Evolutionary conservation across 2,797 vertebrate genomes (phyloP).

Genomic region (Cryptoblepharus egeriae): DNA sequence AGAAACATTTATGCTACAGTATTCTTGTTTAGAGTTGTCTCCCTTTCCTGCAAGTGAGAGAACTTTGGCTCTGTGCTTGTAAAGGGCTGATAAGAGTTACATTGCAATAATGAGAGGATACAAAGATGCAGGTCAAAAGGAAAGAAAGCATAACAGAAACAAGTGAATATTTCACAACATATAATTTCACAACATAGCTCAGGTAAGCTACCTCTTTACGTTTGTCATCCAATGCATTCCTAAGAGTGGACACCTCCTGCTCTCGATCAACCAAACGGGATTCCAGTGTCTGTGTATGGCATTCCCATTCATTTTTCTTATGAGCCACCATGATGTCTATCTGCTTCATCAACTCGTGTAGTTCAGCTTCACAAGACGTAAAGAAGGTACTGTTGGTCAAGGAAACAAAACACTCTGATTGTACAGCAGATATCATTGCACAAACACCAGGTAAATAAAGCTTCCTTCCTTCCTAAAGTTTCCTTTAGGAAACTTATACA

Average conservation of each 20-base stretch:
- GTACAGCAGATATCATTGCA: not conserved
- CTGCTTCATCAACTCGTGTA: slow-evolving; percentile 85
- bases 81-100: not conserved
- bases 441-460: not conserved
- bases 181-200: too few relatives aligned
- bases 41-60: too few relatives aligned
- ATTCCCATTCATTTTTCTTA: slow-evolving; percentile 82
- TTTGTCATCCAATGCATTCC: slow-evolving; percentile 72
- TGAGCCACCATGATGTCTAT: slow-evolving; percentile 85
- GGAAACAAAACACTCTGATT: slow-evolving; percentile 35
- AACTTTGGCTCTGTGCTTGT: not conserved
- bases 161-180: not conserved
- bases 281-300: slow-evolving; percentile 75
- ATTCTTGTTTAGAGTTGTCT: not conserved
- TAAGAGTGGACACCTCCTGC: slow-evolving; percentile 74
- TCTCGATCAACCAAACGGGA: slow-evolving; percentile 74
- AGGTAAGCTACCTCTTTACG: slow-evolving; percentile 75
- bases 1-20: not conserved
- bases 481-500: too few relatives aligned
- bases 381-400: slow-evolving; percentile 66
- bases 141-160: not conserved
- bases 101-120: not conserved
- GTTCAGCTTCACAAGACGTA: slow-evolving; percentile 81
- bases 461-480: not conserved
- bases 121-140: not conserved